Evolutionary conservation across 2,888 invertebrate species (phyloP), one percentile per base, ranked within the genome.

Genomic region (Gortyna flavago): DNA sequence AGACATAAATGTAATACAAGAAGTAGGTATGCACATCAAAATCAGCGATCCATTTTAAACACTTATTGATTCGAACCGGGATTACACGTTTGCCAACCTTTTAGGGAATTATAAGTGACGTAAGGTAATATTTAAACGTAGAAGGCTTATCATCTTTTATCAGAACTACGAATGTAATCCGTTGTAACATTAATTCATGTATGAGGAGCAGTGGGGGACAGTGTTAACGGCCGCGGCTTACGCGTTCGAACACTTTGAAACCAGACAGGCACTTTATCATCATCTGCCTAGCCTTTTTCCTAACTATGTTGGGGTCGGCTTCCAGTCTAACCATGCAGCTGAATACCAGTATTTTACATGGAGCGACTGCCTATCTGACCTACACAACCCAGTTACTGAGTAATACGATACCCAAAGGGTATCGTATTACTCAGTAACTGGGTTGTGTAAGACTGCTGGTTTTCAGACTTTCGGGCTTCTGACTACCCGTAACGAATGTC

Each of bases 101-200:
- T 84, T 81, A 64, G 62, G 84, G 81, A 62, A 73, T 81, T 65
- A 80, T n/a, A 54, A 48, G 8, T 79, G 73, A 80, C 67, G 80
- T 69, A 71, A 77, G 82, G 44, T 81, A 75, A 84, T 84, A 85
- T 75, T 81, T 75, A 59, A 76, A 66, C 76, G 51, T 65, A 11
- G 35, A 71, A 64, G 61, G 67, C 83, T 78, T 78, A 74, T 66
- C 68, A 74, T 77, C 62, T 77, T 77, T 77, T 66, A 73, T 54
- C 66, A 65, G 72, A 35, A 21, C 59, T 51, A 35, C 48, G 51
- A 57, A 18, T 75, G 21, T 75, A 82, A 80, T 81, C 66, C 68
- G 16, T 51, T 59, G 51, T 66, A 54, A 75, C 35, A 75, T 73
- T 65, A 68, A 75, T 70, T 61, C n/a, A 64, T 61, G 51, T 65